Evolutionary conservation across 1,140 invertebrate species (phyloP).

Genomic region (Homarus americanus): DNA sequence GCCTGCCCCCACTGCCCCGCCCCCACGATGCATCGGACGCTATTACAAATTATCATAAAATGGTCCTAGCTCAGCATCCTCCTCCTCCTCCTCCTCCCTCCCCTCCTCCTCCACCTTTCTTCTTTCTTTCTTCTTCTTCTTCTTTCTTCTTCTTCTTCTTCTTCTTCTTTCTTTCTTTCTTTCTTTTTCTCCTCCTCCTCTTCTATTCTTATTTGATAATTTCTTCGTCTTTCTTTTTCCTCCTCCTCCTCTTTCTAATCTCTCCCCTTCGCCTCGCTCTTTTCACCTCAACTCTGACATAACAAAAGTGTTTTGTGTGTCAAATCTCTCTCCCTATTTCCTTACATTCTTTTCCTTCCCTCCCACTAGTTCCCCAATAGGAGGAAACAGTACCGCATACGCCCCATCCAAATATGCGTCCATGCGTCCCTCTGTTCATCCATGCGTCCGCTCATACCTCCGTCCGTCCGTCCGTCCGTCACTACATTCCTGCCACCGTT

Average conservation of each 20-base stretch:
- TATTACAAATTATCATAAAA: constrained; percentile 30
- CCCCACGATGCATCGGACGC: constrained; percentile 9
- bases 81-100: background rate
- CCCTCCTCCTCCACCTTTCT: background rate
- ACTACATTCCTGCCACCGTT: too few relatives aligned
- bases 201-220: background rate
- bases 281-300: background rate
- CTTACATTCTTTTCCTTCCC: background rate
- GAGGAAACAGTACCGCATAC: constrained; percentile 7
- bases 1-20: background rate
- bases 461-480: background rate
- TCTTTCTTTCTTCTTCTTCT: background rate
- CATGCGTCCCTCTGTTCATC: too few relatives aligned
- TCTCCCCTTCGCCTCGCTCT: background rate
- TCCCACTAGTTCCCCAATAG: background rate
- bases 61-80: background rate
- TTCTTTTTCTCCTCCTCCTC: background rate
- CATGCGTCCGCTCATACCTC: too few relatives aligned
- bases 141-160: background rate
- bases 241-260: background rate
- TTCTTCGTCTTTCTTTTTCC: background rate
- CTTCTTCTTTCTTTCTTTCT: background rate
- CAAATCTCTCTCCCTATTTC: background rate
- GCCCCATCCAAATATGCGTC: too few relatives aligned
- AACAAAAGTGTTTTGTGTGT: background rate